Evolutionary conservation across 2,113 vertebrate species (phyloP).

Genomic region (Amia ocellicauda): DNA sequence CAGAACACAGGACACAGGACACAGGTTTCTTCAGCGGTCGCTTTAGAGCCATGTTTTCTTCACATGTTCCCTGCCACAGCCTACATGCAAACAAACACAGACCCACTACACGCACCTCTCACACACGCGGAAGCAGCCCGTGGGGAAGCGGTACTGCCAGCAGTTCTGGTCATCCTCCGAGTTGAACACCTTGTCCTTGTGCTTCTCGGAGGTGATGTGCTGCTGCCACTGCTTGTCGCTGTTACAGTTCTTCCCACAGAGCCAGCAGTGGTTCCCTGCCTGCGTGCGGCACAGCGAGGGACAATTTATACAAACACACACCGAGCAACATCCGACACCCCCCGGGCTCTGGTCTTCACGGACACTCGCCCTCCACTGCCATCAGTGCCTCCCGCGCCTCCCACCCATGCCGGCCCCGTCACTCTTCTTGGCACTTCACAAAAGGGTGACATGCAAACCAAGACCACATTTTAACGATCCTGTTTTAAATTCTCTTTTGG

Average conservation of each 20-base stretch:
- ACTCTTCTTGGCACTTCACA: too few species aligned
- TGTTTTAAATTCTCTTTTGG: too few species aligned
- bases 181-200: slow-evolving; percentile 95
- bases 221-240: slow-evolving; percentile 98
- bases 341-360: not conserved
- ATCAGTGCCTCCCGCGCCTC: too few species aligned
- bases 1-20: too few species aligned
- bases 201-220: slow-evolving; percentile 96
- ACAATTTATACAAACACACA: not conserved
- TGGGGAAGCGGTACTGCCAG: slow-evolving; percentile 98
- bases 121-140: slow-evolving; percentile 87
- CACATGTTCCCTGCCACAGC: too few species aligned
- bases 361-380: too few species aligned
- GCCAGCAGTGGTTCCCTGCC: slow-evolving; percentile 97
- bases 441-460: too few species aligned
- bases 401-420: too few species aligned
- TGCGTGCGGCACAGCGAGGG: slow-evolving; percentile 42
- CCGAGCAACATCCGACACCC: not conserved
- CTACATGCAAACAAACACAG: too few species aligned
- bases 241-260: slow-evolving; percentile 98
- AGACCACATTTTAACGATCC: too few species aligned
- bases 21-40: too few species aligned
- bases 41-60: too few species aligned
- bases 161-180: slow-evolving; percentile 94
- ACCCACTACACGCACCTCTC: slow-evolving; percentile 70